Percentiles rank a stretch among this genome's conserved stretches.
These are phyloP conservation scores for Brenthis daphne DNA, from an alignment of 2,888 invertebrate species.

Conservation along the genomic window DNA sequence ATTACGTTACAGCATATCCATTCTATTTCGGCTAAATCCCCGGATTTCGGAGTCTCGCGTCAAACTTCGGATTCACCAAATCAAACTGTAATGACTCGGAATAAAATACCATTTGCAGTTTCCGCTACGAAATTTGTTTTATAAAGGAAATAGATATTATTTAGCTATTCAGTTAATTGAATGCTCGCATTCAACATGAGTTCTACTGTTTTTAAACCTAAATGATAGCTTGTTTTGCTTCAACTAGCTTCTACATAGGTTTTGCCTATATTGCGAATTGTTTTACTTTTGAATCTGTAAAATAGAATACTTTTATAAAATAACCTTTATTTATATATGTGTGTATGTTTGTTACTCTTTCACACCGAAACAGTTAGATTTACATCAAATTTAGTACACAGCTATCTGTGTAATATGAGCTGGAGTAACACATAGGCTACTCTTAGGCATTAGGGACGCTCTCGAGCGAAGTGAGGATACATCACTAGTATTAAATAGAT, in stretches of 20 bases:
- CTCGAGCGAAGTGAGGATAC: no score
- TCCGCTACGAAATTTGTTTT: constrained; percentile 33
- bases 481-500: no score
- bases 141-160: constrained; percentile 42
- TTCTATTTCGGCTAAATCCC: constrained; percentile 42
- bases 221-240: constrained; percentile 5
- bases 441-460: no score
- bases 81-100: constrained; percentile 45
- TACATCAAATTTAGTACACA: no score
- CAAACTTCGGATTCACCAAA: constrained; percentile 42
- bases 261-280: background rate
- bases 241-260: background rate
- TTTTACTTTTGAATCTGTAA: background rate
- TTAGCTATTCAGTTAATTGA: constrained; percentile 64
- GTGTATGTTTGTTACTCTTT: no score
- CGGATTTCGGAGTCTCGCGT: constrained; percentile 39
- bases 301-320: no score
- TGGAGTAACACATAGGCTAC: no score
- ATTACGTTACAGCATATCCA: constrained; percentile 38
- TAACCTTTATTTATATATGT: no score
- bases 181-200: constrained; percentile 34
- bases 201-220: constrained; percentile 17
- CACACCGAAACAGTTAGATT: no score
- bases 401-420: no score
- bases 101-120: constrained; percentile 40